Conservation (phyloP, 2,888 invertebrate species). For the Bedellia somnulentella region DNA sequence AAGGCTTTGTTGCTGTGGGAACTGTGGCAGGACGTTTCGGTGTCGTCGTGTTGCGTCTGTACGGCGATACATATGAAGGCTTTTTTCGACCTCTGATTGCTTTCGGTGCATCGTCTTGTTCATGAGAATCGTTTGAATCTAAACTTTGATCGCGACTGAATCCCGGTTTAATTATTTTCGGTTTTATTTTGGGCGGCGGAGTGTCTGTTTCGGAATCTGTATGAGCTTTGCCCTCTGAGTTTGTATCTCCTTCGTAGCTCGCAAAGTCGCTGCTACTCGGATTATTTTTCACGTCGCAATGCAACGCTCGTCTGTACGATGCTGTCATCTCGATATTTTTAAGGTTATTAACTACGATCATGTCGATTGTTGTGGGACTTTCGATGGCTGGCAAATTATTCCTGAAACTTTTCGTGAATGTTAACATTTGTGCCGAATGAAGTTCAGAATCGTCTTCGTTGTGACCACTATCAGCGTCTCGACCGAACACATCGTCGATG, state of each 20-base stretch:
- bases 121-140: conserved; percentile 46
- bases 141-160: conserved; percentile 36
- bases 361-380: conserved; percentile 42
- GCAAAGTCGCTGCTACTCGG: conserved; percentile 42
- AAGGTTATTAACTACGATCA: conserved; percentile 46
- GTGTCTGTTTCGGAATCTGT: conserved; percentile 47
- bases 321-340: conserved; percentile 49
- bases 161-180: conserved; percentile 63
- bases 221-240: conserved; percentile 56
- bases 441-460: conserved; percentile 73
- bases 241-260: conserved; percentile 61
- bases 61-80: conserved; percentile 67
- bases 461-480: conserved; percentile 65
- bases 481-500: conserved; percentile 21
- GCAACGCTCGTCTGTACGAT: conserved; percentile 25
- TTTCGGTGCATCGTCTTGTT: conserved; percentile 53
- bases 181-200: conserved; percentile 43
- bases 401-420: conserved; percentile 58
- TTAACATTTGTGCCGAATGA: conserved; percentile 61
- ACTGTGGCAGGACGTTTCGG: conserved; percentile 23
- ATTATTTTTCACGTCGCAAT: conserved; percentile 19
- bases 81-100: conserved; percentile 68
- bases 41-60: conserved; percentile 34
- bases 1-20: conserved; percentile 12
- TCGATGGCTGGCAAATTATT: conserved; percentile 51